These are phyloP conservation scores for Channa argus DNA, from an alignment of 2,113 vertebrate species.

Conservation along the genomic window DNA sequence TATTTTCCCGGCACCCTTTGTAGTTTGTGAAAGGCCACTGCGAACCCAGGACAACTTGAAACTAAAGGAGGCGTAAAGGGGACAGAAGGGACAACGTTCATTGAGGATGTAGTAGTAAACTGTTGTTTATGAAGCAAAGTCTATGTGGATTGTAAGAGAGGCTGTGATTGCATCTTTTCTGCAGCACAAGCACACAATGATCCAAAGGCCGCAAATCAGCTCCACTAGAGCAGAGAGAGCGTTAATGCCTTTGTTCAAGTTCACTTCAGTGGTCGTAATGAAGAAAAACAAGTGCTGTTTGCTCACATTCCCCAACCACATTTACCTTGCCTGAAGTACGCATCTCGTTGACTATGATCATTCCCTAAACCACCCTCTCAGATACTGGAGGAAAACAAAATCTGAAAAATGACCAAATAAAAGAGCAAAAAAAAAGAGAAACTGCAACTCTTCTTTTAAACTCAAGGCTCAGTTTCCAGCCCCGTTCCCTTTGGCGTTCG, in stretches of 20 bases:
- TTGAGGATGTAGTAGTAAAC: too few relatives aligned
- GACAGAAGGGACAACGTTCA: too few relatives aligned
- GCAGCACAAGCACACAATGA: background rate
- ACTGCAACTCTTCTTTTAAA: background rate
- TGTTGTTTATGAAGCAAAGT: background rate
- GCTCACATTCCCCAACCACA: background rate
- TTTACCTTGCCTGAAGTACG: background rate
- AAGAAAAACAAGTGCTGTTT: conserved; percentile 14
- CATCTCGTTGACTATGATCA: background rate
- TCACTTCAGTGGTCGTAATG: conserved; percentile 3
- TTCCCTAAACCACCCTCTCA: background rate
- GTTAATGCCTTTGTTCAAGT: background rate
- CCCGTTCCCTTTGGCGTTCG: background rate
- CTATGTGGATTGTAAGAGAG: background rate
- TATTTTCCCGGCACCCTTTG: background rate
- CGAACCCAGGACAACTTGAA: background rate
- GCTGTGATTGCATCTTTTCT: too few relatives aligned
- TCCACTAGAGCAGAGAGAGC: background rate
- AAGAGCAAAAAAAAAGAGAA: background rate
- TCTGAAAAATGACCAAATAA: too few relatives aligned
- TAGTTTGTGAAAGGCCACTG: background rate
- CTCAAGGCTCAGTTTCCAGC: background rate
- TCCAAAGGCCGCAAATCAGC: background rate
- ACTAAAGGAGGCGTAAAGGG: background rate
- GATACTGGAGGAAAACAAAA: background rate